Percentiles rank a stretch among this genome's conserved stretches.
Evolutionary conservation across 2,113 vertebrate species (phyloP).

Genomic region (Aegithalos caudatus): DNA sequence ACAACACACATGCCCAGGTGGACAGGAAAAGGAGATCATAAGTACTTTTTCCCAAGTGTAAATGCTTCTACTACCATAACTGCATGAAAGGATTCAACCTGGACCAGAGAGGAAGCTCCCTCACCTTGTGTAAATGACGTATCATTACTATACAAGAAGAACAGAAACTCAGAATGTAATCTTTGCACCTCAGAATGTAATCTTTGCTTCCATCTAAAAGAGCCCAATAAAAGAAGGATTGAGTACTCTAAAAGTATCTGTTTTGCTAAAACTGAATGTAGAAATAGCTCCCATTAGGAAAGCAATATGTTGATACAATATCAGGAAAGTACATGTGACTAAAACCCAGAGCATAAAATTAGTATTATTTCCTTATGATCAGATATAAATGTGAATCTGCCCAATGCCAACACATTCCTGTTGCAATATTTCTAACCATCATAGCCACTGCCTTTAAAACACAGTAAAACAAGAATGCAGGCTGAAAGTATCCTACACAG

Average conservation of each 20-base stretch:
- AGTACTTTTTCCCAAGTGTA: not conserved
- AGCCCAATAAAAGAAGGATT: not conserved
- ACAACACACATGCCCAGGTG: fast-evolving
- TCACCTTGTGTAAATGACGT: not conserved
- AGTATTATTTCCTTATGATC: not conserved
- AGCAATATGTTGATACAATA: not conserved
- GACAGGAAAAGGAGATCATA: not conserved
- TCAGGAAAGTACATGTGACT: not conserved
- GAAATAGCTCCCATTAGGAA: not conserved
- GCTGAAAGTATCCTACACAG: not conserved
- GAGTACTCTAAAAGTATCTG: not conserved
- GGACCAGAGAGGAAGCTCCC: not conserved
- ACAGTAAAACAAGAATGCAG: constrained; percentile 10
- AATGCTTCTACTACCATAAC: not conserved
- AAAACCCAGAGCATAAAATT: not conserved
- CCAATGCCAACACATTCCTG: not conserved
- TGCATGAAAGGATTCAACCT: not conserved
- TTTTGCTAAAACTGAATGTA: not conserved
- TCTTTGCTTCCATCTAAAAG: not conserved
- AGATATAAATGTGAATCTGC: not conserved
- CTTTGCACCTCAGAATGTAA: not conserved
- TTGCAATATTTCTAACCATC: constrained; percentile 33
- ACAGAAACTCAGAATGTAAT: not conserved
- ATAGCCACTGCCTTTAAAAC: not conserved
- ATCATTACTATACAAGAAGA: not conserved